Evolutionary conservation across 2,888 invertebrate genomes (phyloP).

Genomic region (Allolobophora icterica): DNA sequence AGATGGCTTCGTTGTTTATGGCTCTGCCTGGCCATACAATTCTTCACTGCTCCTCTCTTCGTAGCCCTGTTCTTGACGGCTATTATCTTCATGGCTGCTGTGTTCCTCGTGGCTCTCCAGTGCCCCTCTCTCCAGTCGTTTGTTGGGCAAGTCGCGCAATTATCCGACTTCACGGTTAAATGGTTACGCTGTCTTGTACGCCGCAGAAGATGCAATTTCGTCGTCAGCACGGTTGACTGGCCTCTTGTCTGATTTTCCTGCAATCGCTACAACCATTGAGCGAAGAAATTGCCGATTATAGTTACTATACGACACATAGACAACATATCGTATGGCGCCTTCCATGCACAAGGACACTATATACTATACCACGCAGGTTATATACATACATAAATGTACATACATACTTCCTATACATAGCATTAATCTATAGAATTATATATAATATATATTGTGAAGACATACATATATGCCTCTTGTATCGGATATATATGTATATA

Average conservation of each 20-base stretch:
- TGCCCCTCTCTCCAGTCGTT: not conserved
- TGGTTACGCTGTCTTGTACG: not conserved
- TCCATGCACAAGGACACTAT: not conserved
- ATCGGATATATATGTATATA: too few relatives aligned
- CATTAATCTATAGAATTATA: too few relatives aligned
- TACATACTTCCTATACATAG: too few relatives aligned
- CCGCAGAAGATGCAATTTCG: conserved; percentile 1
- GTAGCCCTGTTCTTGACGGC: not conserved
- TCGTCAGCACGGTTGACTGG: not conserved
- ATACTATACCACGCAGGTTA: not conserved
- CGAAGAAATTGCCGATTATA: conserved; percentile 1
- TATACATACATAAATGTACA: not conserved
- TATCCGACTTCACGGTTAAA: conserved; percentile 20
- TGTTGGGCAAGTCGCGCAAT: conserved; percentile 20
- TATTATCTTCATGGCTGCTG: conserved; percentile 17
- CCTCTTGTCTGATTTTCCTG: not conserved
- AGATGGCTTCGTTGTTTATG: not conserved
- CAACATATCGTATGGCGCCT: not conserved
- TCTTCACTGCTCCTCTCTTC: not conserved
- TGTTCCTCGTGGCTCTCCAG: not conserved
- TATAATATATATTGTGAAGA: too few relatives aligned
- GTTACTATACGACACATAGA: not conserved
- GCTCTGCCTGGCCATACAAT: not conserved
- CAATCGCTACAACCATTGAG: conserved; percentile 5
- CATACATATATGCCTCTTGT: too few relatives aligned